phyloP scores from a whole-genome alignment of 2,113 vertebrate species.

The Pteronura brasiliensis region DNA sequence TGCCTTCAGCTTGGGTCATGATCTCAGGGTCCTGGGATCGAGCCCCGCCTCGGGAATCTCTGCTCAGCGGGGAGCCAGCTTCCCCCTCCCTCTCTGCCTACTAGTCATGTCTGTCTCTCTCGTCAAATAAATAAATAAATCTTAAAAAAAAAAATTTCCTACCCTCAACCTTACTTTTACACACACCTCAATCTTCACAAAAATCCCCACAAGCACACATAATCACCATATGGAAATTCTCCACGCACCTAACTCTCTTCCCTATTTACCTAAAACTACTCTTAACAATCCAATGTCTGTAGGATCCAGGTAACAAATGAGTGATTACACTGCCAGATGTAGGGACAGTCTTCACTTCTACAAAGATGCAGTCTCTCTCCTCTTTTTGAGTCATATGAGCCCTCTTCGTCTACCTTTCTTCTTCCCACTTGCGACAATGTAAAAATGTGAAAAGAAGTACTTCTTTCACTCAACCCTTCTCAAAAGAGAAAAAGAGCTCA shows the following conservation, averaged over 20 bases:
- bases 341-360: not conserved
- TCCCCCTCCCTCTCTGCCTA: too few relatives aligned
- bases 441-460: slow-evolving; percentile 1
- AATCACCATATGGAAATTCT: not conserved
- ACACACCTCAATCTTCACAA: not conserved
- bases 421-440: not conserved
- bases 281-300: not conserved
- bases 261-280: not conserved
- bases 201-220: not conserved
- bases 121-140: too few relatives aligned
- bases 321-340: not conserved
- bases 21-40: too few relatives aligned
- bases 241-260: not conserved
- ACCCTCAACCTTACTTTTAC: not conserved
- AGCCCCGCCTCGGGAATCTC: too few relatives aligned
- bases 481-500: not conserved
- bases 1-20: too few relatives aligned
- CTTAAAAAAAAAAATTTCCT: not conserved
- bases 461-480: not conserved
- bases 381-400: not conserved
- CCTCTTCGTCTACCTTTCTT: not conserved
- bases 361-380: not conserved
- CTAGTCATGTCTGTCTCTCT: too few relatives aligned
- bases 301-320: not conserved
- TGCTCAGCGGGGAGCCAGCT: too few relatives aligned